These are phyloP conservation scores for Corythornis vintsioides DNA, from an alignment of 2,113 vertebrate genomes.

Conservation along the genomic window DNA sequence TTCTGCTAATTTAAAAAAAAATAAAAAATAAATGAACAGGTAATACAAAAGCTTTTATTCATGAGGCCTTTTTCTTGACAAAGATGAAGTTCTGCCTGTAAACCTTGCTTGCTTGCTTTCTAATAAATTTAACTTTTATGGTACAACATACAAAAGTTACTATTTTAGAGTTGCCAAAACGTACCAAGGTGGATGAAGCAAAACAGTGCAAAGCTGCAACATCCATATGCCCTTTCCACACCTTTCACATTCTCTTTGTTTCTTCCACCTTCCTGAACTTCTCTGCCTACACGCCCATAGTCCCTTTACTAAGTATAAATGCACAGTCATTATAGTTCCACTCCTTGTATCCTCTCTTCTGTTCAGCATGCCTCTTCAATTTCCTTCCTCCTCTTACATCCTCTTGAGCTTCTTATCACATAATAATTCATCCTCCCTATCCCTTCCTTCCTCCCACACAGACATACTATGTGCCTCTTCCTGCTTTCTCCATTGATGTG, in stretches of 20 bases:
- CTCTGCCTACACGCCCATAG: not conserved
- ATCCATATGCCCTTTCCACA: not conserved
- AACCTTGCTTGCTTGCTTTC: not conserved
- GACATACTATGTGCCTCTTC: not conserved
- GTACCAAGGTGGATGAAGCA: not conserved
- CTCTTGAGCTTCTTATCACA: not conserved
- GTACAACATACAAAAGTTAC: not conserved
- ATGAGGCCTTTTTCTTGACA: not conserved
- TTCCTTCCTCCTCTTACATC: not conserved
- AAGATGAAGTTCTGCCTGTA: not conserved
- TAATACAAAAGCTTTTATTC: not conserved
- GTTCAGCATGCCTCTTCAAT: not conserved
- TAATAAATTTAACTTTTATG: not conserved
- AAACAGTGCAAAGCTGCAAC: not conserved
- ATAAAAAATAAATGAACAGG: not conserved
- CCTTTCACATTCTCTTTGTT: not conserved
- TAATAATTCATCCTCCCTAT: not conserved
- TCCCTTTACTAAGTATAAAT: not conserved
- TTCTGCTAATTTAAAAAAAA: not conserved
- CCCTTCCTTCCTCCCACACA: not conserved
- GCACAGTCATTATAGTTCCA: not conserved
- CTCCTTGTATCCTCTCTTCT: not conserved
- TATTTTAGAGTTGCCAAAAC: not conserved
- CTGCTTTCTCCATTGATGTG: not conserved
- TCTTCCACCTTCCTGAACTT: not conserved